phyloP scores from a whole-genome alignment of 2,113 vertebrate genomes.

The Sterrhoptilus dennistouni region DNA sequence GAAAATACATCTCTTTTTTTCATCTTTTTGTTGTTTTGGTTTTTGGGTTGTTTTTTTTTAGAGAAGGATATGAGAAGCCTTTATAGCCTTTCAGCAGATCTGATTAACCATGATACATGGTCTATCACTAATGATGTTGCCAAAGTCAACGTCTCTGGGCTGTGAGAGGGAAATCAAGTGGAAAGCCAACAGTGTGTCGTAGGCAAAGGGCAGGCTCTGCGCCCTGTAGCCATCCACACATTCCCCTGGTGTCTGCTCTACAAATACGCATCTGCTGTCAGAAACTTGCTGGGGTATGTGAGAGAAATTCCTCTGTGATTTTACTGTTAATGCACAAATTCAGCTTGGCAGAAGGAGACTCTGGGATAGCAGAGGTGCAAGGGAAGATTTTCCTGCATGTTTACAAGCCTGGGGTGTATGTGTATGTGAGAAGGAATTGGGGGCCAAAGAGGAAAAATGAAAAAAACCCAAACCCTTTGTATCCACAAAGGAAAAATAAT shows the following conservation, averaged over 20 bases:
- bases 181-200: slow-evolving; percentile 55
- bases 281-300: neutral
- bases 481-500: neutral
- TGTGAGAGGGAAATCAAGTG: slow-evolving; percentile 50
- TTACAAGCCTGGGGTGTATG: neutral
- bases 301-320: slow-evolving; percentile 13
- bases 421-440: neutral
- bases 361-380: neutral
- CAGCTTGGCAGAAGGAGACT: neutral
- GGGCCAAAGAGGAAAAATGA: fast-evolving
- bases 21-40: neutral
- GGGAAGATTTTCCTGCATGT: neutral
- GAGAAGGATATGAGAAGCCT: slow-evolving; percentile 4
- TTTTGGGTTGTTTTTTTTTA: neutral
- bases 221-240: neutral
- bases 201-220: slow-evolving; percentile 52
- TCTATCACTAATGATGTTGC: slow-evolving; percentile 60
- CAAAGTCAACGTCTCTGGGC: slow-evolving; percentile 56
- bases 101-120: slow-evolving; percentile 47
- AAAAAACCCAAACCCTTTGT: neutral
- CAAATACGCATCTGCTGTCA: slow-evolving; percentile 40
- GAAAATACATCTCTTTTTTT: neutral
- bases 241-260: slow-evolving; percentile 33
- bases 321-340: neutral
- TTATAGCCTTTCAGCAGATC: slow-evolving; percentile 57